A percentile compares a stretch with the other conserved stretches of the same genome.
Evolutionary conservation across 2,888 invertebrate genomes (phyloP).

Genomic region (Melangyna quadrimaculata): DNA sequence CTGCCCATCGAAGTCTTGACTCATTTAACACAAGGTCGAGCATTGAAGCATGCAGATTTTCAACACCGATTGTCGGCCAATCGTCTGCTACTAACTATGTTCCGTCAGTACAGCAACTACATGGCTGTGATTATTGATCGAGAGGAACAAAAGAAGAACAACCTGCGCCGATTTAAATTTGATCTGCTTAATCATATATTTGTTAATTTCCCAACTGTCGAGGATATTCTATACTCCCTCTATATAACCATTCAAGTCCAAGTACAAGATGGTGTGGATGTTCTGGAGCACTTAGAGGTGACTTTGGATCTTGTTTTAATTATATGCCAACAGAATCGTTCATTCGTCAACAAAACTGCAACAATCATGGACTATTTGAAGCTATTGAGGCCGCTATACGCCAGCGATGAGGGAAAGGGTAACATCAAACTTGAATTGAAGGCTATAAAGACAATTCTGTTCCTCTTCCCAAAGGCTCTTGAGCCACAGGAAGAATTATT

Average conservation of each 20-base stretch:
- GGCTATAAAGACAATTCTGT: constrained; percentile 78
- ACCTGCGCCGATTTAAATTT: constrained; percentile 79
- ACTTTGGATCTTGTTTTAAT: constrained; percentile 78
- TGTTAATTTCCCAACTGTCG: constrained; percentile 78
- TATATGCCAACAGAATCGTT: constrained; percentile 78
- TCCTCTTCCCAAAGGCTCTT: constrained; percentile 82
- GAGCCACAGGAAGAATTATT: constrained; percentile 83
- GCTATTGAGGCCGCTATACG: constrained; percentile 78
- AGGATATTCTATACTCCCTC: constrained; percentile 77
- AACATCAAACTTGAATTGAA: constrained; percentile 79
- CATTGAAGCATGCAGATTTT: constrained; percentile 73
- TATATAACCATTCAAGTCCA: constrained; percentile 74
- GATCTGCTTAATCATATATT: constrained; percentile 80
- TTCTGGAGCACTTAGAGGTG: constrained; percentile 78
- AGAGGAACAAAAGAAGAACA: constrained; percentile 77
- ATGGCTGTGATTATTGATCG: constrained; percentile 75
- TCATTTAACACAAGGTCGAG: constrained; percentile 73
- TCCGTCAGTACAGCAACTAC: constrained; percentile 80
- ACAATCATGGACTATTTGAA: constrained; percentile 79
- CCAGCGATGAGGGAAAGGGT: constrained; percentile 63
- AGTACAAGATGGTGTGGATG: constrained; percentile 71
- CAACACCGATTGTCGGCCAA: constrained; percentile 78
- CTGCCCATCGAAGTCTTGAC: constrained; percentile 77
- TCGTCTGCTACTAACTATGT: constrained; percentile 80
- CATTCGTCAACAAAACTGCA: constrained; percentile 79